A percentile compares a stretch with the other conserved stretches of the same genome.
Conservation (phyloP, 1,140 invertebrate genomes). For the Telenomus remus region DNA sequence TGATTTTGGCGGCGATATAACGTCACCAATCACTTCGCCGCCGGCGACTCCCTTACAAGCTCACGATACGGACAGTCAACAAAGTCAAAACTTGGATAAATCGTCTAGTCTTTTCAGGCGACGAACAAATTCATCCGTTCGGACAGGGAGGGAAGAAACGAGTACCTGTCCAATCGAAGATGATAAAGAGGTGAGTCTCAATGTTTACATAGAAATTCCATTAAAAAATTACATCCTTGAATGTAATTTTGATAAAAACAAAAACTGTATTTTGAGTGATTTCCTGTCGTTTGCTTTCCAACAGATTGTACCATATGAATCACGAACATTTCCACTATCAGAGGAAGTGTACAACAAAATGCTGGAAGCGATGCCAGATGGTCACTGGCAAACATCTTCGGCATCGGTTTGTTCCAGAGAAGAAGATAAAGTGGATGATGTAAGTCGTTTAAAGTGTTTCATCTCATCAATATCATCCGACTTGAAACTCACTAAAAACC, state of each 20-base stretch:
- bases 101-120: slow-evolving; percentile 69
- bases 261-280: too few species aligned
- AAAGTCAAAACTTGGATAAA: slow-evolving; percentile 62
- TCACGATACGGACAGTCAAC: slow-evolving; percentile 66
- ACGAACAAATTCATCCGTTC: slow-evolving; percentile 75
- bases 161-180: slow-evolving; percentile 68
- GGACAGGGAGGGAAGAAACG: slow-evolving; percentile 68
- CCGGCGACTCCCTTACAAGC: slow-evolving; percentile 77
- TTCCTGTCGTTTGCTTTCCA: slow-evolving; percentile 18
- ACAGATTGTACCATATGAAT: slow-evolving; percentile 81
- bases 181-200: slow-evolving; percentile 68
- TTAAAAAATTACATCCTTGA: too few species aligned
- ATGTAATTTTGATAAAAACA: too few species aligned
- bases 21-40: slow-evolving; percentile 78
- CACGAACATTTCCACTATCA: slow-evolving; percentile 83
- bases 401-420: slow-evolving; percentile 76
- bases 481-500: too few species aligned
- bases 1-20: slow-evolving; percentile 73
- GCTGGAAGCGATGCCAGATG: slow-evolving; percentile 81
- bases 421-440: slow-evolving; percentile 74
- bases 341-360: slow-evolving; percentile 84
- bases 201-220: slow-evolving; percentile 18
- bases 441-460: slow-evolving; percentile 55
- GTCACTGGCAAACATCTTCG: slow-evolving; percentile 78
- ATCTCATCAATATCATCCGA: slow-evolving; percentile 5